A percentile compares a stretch with the other conserved stretches of the same genome.
Conservation (phyloP, 2,888 invertebrate species). For the Caenorhabditis sp. region DNA sequence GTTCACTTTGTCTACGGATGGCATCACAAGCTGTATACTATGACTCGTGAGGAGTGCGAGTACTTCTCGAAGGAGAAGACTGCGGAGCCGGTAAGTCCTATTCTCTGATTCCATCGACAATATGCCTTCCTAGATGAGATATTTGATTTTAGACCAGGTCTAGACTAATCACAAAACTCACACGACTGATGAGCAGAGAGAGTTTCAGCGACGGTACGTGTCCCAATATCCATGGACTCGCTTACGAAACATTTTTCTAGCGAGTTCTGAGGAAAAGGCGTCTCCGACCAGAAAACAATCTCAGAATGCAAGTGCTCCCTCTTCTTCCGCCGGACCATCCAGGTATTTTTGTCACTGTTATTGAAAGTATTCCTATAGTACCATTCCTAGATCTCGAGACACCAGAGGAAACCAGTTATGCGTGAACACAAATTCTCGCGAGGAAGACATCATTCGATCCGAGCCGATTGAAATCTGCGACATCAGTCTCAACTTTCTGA, state of each 20-base stretch:
- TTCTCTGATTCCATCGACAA: too few species aligned
- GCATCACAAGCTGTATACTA: constrained; percentile 41
- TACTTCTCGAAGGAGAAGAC: constrained; percentile 32
- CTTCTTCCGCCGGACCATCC: constrained; percentile 11
- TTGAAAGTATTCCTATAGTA: neutral
- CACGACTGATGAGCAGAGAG: constrained; percentile 56
- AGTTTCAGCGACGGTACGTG: constrained; percentile 55
- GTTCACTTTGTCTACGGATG: constrained; percentile 56
- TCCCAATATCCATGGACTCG: constrained; percentile 13
- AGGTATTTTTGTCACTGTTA: constrained; percentile 13
- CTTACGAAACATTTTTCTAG: constrained; percentile 37
- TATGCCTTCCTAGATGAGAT: neutral
- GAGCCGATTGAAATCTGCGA: constrained; percentile 50
- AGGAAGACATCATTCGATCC: constrained; percentile 46
- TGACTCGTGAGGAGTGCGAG: constrained; percentile 52
- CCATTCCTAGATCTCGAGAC: constrained; percentile 16
- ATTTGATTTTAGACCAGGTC: constrained; percentile 43
- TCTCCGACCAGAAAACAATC: constrained; percentile 38
- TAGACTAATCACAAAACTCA: constrained; percentile 48
- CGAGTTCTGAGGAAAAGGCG: constrained; percentile 40
- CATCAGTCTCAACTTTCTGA: constrained; percentile 37
- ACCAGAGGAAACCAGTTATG: neutral
- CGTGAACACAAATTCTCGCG: constrained; percentile 18
- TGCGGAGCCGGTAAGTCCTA: constrained; percentile 4
- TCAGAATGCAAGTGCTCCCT: neutral